phyloP scores from a whole-genome alignment of 23 tunicate species.

The Halocynthia aurantium region DNA sequence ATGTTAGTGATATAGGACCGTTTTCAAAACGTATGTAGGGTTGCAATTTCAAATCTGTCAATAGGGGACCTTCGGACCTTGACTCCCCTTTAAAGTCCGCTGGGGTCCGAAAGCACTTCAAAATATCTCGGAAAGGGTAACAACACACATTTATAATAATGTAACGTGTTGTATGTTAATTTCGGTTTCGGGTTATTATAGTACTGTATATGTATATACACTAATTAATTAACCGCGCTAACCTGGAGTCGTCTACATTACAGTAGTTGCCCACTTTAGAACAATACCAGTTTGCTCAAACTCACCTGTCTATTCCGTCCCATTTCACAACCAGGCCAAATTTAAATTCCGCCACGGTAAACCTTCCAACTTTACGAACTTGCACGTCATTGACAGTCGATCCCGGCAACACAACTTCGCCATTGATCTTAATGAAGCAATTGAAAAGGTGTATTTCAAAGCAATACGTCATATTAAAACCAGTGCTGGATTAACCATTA shows the following conservation, averaged over 20 bases:
- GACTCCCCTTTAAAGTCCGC: too few relatives aligned
- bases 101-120: too few relatives aligned
- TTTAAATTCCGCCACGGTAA: slow-evolving; percentile 39
- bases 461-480: too few relatives aligned
- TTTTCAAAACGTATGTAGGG: too few relatives aligned
- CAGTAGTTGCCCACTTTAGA: not conserved
- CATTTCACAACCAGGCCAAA: slow-evolving; percentile 42
- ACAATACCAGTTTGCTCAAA: not conserved
- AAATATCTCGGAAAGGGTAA: not conserved
- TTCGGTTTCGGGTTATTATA: not conserved
- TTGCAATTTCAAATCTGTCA: too few relatives aligned
- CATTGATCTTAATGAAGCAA: slow-evolving; percentile 5
- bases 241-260: not conserved
- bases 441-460: too few relatives aligned
- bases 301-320: slow-evolving; percentile 68
- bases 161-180: not conserved
- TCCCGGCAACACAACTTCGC: slow-evolving; percentile 41
- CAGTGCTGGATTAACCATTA: too few relatives aligned
- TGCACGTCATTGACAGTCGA: slow-evolving; percentile 27
- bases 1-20: too few relatives aligned
- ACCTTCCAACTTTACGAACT: slow-evolving; percentile 32
- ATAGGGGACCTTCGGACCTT: too few relatives aligned
- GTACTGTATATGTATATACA: not conserved
- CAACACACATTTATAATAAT: not conserved
- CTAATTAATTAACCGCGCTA: not conserved